Evolutionary conservation across 2,113 vertebrate genomes (phyloP).

Genomic region (Casuarius casuarius): DNA sequence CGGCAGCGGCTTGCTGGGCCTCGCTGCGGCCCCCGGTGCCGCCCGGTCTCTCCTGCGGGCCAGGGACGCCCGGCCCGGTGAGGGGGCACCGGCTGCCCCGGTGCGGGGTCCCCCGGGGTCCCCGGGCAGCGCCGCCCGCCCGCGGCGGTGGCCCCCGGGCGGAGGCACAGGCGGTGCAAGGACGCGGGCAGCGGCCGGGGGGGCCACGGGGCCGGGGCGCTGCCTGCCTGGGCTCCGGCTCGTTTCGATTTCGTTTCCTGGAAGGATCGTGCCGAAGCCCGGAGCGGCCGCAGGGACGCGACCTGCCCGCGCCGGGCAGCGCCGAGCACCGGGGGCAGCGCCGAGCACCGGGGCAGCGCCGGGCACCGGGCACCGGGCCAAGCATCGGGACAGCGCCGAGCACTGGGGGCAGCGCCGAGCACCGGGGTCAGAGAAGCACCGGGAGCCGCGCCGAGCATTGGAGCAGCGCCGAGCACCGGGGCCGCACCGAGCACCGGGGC

Average conservation of each 20-base stretch:
- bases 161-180: too few species aligned
- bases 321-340: too few species aligned
- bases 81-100: not conserved
- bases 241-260: slow-evolving; percentile 91
- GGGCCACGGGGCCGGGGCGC: not conserved
- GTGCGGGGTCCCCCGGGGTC: not conserved
- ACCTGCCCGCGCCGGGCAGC: not conserved
- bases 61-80: not conserved
- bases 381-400: too few species aligned
- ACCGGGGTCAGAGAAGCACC: not conserved
- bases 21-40: too few species aligned
- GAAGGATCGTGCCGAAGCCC: slow-evolving; percentile 66
- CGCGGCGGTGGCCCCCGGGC: not conserved
- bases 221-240: slow-evolving; percentile 11
- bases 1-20: too few species aligned
- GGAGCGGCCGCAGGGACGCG: not conserved
- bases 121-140: not conserved
- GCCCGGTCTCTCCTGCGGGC: too few species aligned
- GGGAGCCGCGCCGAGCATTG: not conserved
- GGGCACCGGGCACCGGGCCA: not conserved
- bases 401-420: too few species aligned
- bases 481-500: not conserved
- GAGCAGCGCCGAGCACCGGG: too few species aligned
- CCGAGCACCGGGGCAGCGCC: not conserved
- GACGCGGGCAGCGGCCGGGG: not conserved